Evolutionary conservation across 2,888 invertebrate species (phyloP), one percentile per base, ranked within the genome.

Genomic region (Noctua janthina): DNA sequence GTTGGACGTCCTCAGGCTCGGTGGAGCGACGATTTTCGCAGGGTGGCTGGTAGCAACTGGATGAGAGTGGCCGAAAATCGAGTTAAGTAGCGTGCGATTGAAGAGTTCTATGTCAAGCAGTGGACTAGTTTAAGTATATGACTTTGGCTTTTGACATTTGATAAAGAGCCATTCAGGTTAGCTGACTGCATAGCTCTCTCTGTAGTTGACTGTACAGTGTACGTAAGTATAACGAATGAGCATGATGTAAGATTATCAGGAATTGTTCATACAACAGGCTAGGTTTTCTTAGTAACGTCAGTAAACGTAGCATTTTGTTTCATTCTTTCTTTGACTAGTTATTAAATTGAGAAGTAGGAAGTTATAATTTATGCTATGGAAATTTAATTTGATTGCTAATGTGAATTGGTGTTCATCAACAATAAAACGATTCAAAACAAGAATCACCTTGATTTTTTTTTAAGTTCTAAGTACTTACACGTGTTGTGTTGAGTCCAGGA

Each of bases 221-320:
- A 5, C 13, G 3, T 51, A 74, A 11, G 67, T 49, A 66, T 4
- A 74, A 10, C 54, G 2, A 56, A 59, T 78, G 49, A 68, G 4
- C 13, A 78, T 78, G 76, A 78, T 67, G 76, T 76, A 46, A 68
- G n/a, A 68, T 68, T 68, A 68, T n/a, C n/a, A 10, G n/a, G 68
- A 46, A 68, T 17, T n/a, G 4, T 68, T 8, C 17, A 17, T 68
- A 68, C 46, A 68, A 4, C 17, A 46, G n/a, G 23, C 17, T 68
- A 46, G 15, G 17, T 46, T 46, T 68, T 68, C 68, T 46, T 3
- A 39, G 68, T 68, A 68, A 46, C 46, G 46, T n/a, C 15, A 43
- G 46, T n/a, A 68, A 68, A 68, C 46, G n/a, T 68, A 46, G 46
- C 46, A 46, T 46, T 68, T 46, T 68, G n/a, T 68, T 68, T 46